Percentiles rank a stretch among this genome's conserved stretches.
Evolutionary conservation across 1,140 invertebrate species (phyloP).

Genomic region (Latrodectus geometricus): DNA sequence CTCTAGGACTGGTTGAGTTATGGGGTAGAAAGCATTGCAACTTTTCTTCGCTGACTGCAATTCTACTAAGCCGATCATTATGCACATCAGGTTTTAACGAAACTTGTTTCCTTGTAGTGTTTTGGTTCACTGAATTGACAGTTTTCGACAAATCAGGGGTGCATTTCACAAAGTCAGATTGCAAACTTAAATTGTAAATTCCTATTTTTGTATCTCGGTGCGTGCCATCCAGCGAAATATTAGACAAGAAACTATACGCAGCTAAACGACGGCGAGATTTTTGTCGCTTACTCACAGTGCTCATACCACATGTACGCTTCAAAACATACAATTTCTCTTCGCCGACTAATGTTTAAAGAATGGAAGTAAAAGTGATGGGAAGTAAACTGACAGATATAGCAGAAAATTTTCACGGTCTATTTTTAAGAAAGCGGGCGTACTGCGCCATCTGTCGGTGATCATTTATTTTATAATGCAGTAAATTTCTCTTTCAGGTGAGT

Average conservation of each 20-base stretch:
- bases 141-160: slow-evolving; percentile 3
- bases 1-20: slow-evolving; percentile 26
- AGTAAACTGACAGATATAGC: neutral
- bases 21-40: slow-evolving; percentile 17
- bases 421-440: neutral
- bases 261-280: slow-evolving; percentile 57
- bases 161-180: slow-evolving; percentile 48
- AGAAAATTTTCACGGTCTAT: slow-evolving; percentile 3
- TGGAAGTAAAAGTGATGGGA: neutral
- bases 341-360: neutral
- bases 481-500: too few relatives aligned
- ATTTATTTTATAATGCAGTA: too few relatives aligned
- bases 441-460: slow-evolving; percentile 11
- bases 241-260: slow-evolving; percentile 52
- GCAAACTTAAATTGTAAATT: slow-evolving; percentile 57
- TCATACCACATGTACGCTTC: slow-evolving; percentile 56
- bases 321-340: slow-evolving; percentile 23
- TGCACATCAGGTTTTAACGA: neutral
- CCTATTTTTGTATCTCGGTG: slow-evolving; percentile 85
- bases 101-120: slow-evolving; percentile 33
- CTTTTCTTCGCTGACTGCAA: slow-evolving; percentile 51
- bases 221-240: slow-evolving; percentile 93
- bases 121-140: neutral
- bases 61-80: slow-evolving; percentile 34
- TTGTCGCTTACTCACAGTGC: slow-evolving; percentile 63